Percentiles rank a stretch among this genome's conserved stretches.
phyloP scores from a whole-genome alignment of 2,888 invertebrate genomes.

The Odontocolon sp. region DNA sequence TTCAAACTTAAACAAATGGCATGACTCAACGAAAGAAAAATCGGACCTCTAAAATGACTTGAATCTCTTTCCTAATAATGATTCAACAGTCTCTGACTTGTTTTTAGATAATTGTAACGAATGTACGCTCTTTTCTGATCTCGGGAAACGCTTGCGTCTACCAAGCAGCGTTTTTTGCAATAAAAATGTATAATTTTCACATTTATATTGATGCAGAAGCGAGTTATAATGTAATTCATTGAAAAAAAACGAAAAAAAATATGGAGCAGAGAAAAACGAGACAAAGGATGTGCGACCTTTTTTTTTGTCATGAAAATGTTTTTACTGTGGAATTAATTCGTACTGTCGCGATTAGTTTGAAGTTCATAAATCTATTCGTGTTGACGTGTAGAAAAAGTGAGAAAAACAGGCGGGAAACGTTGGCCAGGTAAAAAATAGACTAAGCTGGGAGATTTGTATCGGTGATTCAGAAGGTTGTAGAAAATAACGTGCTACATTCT shows the following conservation, averaged over 20 bases:
- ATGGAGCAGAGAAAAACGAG: background rate
- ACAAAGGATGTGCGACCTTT: no score
- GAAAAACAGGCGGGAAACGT: no score
- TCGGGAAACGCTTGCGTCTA: background rate
- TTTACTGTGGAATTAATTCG: no score
- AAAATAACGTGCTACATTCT: background rate
- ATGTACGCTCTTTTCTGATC: background rate
- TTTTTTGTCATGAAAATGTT: no score
- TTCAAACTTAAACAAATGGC: no score
- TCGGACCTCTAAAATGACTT: background rate
- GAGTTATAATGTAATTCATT: background rate
- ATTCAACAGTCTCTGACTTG: background rate
- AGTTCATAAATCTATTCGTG: no score
- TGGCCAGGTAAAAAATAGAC: no score
- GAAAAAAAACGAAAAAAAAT: slow-evolving; percentile 2
- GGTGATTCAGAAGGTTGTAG: background rate
- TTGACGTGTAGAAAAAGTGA: no score
- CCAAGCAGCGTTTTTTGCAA: background rate
- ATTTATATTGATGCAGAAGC: background rate
- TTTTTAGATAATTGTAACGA: background rate
- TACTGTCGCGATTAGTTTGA: no score
- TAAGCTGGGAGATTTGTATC: background rate
- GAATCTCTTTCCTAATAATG: background rate
- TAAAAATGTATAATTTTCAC: background rate
- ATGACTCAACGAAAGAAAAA: background rate